Evolutionary conservation across 2,113 vertebrate genomes (phyloP).

Genomic region (Oreochromis aureus): DNA sequence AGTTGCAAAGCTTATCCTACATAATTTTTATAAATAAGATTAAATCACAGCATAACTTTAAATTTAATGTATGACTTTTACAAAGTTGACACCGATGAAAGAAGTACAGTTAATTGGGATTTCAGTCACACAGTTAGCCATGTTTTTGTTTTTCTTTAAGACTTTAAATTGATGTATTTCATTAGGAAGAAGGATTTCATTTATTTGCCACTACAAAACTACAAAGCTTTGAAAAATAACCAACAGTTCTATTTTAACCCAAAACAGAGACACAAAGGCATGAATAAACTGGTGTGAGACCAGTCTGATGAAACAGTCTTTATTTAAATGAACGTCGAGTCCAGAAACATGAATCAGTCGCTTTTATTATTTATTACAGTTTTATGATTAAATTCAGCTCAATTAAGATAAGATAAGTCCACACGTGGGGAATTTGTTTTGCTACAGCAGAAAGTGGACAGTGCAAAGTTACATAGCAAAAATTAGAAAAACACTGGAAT

Average conservation of each 20-base stretch:
- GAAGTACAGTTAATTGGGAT: fast-evolving
- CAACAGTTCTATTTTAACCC: not conserved
- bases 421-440: fast-evolving
- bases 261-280: fast-evolving
- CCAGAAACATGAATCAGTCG: not conserved
- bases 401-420: not conserved
- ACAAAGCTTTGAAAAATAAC: not conserved
- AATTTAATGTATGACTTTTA: not conserved
- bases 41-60: not conserved
- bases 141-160: not conserved
- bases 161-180: not conserved
- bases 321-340: fast-evolving
- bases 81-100: not conserved
- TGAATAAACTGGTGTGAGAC: not conserved
- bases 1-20: not conserved
- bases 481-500: not conserved
- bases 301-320: fast-evolving
- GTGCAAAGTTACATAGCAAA: fast-evolving
- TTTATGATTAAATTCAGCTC: not conserved
- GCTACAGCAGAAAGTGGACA: not conserved
- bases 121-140: not conserved
- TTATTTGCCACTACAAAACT: not conserved
- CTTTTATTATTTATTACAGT: not conserved
- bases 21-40: fast-evolving
- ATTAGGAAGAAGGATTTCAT: not conserved